Base-by-base conservation (phyloP, 2,113 vertebrate species). In the Jaculus jaculus region DNA sequence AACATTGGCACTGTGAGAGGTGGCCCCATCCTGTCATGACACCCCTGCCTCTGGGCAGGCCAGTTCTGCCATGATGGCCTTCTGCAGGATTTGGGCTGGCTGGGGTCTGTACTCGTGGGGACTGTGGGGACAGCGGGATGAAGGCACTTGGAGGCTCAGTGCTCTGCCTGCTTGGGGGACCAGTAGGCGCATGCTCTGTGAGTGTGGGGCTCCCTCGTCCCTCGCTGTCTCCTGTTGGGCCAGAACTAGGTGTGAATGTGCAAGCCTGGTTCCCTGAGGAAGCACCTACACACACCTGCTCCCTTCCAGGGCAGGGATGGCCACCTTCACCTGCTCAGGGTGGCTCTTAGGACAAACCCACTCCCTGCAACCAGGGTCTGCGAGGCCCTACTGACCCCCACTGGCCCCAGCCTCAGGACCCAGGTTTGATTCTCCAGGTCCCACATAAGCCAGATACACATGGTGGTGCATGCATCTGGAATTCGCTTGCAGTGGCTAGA, bases 151-250 rank as follows among this genome's bases (percentile, higher is more conserved):
- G 6, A 79, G 47, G 28, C 37, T 11, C 0, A 15, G 16, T 28
- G 15, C 17, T 30, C 2, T 0, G 7, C 2, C 0, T 3, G 26
- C 28, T n/a, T 54, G 13, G 54, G 15, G 2, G 66, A 39, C 47
- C 47, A 54, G 16, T 34, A 30, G 24, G n/a, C 47, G 8, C 42
- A 1, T 3, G 11, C 42, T 69, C 23, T 61, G 5, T 60, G 72
- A 16, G 13, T 20, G 42, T 60, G 30, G 32, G 30, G 60, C 6
- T 61, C 3, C 12, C 10, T 58, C n/a, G 42, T 11, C 39, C 12
- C 60, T 79, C 51, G 1, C 24, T 47, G 42, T 74, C 21, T 5
- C 13, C 61, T 51, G 7, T 73, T 17, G 28, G 72, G 47, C 18
- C 58, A 63, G 54, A 82, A 42, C 47, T 54, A 12, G 47, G 80